Evolutionary conservation across 2,888 invertebrate species (phyloP).

Genomic region (Hirudinaria manillensis): DNA sequence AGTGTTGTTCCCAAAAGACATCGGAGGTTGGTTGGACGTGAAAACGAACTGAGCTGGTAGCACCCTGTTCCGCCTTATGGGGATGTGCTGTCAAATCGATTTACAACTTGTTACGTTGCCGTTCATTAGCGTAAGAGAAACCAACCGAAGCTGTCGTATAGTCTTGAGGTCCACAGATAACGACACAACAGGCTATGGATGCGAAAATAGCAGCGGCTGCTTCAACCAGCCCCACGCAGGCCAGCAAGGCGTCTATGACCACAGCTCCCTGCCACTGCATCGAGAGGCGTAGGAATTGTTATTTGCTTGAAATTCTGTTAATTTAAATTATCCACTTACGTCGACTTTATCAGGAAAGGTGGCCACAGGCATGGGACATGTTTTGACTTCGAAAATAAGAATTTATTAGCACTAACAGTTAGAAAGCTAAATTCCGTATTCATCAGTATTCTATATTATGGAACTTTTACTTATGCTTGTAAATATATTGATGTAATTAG

Average conservation of each 20-base stretch:
- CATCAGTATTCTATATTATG: too few species aligned
- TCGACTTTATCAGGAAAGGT: constrained; percentile 10
- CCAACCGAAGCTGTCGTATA: constrained; percentile 27
- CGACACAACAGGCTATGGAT: background rate
- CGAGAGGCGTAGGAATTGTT: background rate
- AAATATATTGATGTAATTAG: too few species aligned
- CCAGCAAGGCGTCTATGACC: constrained; percentile 19
- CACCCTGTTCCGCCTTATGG: constrained; percentile 24
- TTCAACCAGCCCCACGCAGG: constrained; percentile 12
- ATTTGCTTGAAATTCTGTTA: background rate
- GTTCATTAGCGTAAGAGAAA: background rate
- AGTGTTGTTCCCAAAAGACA: constrained; percentile 21
- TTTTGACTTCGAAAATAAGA: background rate
- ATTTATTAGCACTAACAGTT: background rate
- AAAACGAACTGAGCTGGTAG: constrained; percentile 29
- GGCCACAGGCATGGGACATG: constrained; percentile 16
- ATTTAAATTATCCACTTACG: background rate
- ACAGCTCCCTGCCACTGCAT: constrained; percentile 9
- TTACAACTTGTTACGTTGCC: background rate
- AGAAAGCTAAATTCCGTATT: too few species aligned
- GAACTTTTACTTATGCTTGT: too few species aligned
- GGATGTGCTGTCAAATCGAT: constrained; percentile 11
- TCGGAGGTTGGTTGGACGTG: constrained; percentile 27
- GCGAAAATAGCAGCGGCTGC: constrained; percentile 14
- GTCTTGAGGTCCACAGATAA: constrained; percentile 27